Percentiles rank a stretch among this genome's conserved stretches.
phyloP scores from a whole-genome alignment of 2,113 vertebrate species.

The Pedionomus torquatus region DNA sequence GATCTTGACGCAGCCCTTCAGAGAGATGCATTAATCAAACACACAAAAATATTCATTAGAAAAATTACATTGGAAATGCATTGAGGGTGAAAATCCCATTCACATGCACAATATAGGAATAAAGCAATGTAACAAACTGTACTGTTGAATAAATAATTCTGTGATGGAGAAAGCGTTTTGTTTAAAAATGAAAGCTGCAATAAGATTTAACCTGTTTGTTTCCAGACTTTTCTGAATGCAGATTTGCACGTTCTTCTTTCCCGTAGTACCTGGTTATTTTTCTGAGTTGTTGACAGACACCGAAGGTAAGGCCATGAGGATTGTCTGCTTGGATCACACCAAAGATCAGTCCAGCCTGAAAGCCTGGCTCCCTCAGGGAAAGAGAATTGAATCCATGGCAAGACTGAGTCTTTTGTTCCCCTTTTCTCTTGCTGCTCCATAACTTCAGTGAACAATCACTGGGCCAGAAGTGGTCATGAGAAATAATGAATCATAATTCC shows the following conservation, averaged over 20 bases:
- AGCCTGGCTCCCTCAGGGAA: neutral
- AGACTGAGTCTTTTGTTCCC: neutral
- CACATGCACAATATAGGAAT: neutral
- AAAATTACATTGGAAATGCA: constrained; percentile 46
- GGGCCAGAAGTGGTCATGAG: neutral
- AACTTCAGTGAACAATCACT: neutral
- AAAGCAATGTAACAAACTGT: neutral
- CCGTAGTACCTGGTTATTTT: neutral
- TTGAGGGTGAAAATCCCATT: constrained; percentile 14
- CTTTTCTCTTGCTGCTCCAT: neutral
- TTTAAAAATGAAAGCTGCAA: constrained; percentile 9
- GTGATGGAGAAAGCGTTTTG: neutral
- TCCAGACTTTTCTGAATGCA: neutral
- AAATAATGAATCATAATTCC: neutral
- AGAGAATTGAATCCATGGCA: neutral
- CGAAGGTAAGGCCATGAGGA: neutral
- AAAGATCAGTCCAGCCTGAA: neutral
- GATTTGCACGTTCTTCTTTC: neutral
- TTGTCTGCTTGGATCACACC: neutral
- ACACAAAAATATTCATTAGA: constrained; percentile 1
- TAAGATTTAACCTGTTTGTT: constrained; percentile 1
- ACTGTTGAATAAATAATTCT: constrained; percentile 45
- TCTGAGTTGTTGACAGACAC: neutral
- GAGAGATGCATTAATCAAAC: constrained; percentile 11
- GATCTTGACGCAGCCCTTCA: neutral